phyloP scores from a whole-genome alignment of 2,888 invertebrate genomes.

The Artemia sinica region DNA sequence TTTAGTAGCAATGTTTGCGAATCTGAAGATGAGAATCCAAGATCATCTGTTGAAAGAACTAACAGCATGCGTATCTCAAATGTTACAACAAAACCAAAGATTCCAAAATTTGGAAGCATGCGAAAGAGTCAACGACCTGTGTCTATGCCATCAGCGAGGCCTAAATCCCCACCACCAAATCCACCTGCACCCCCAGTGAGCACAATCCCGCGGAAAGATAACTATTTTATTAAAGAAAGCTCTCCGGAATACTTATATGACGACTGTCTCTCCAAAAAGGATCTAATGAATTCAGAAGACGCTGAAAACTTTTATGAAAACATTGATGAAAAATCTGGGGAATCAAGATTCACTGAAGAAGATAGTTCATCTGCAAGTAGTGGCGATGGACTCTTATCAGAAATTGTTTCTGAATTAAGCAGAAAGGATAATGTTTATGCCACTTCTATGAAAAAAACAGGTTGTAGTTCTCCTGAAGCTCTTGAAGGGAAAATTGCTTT shows the following conservation, averaged over 20 bases:
- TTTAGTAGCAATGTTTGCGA: neutral
- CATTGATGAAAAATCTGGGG: conserved; percentile 17
- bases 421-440: conserved; percentile 72
- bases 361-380: conserved; percentile 43
- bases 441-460: conserved; percentile 28
- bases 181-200: conserved; percentile 29
- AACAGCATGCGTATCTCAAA: conserved; percentile 55
- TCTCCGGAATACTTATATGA: conserved; percentile 44
- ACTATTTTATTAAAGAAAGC: neutral
- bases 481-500: neutral
- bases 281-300: conserved; percentile 14
- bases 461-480: neutral
- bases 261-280: conserved; percentile 40
- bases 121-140: conserved; percentile 50
- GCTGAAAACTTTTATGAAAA: conserved; percentile 17
- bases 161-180: conserved; percentile 39
- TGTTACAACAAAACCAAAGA: conserved; percentile 38
- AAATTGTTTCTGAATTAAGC: conserved; percentile 73
- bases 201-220: conserved; percentile 15
- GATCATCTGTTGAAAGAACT: conserved; percentile 49
- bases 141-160: conserved; percentile 58
- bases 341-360: conserved; percentile 1
- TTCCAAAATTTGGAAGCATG: conserved; percentile 69
- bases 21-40: conserved; percentile 37
- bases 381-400: conserved; percentile 54